These are phyloP conservation scores for Procambarus clarkii DNA, from an alignment of 1,140 invertebrate genomes.

Conservation along the genomic window DNA sequence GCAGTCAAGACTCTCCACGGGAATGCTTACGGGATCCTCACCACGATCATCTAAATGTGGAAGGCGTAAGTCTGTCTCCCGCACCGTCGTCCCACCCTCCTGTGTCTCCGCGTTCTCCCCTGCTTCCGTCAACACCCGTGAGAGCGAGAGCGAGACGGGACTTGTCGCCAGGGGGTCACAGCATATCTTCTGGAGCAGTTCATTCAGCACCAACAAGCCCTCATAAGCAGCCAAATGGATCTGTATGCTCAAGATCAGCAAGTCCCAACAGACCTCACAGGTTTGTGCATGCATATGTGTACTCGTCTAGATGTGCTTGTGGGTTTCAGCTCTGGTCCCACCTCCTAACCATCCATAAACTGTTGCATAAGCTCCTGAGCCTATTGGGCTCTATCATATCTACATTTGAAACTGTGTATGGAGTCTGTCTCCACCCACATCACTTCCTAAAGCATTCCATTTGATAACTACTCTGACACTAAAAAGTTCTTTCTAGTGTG, in stretches of 20 bases:
- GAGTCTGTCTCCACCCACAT: too few relatives aligned
- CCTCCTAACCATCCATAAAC: too few relatives aligned
- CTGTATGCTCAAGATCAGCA: slow-evolving; percentile 72
- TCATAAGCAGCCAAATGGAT: slow-evolving; percentile 61
- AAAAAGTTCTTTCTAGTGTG: too few relatives aligned
- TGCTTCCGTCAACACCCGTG: slow-evolving; percentile 53
- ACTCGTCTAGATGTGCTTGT: too few relatives aligned
- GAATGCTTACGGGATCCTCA: slow-evolving; percentile 37
- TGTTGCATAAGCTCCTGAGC: too few relatives aligned
- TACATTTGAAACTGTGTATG: too few relatives aligned
- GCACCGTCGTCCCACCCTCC: slow-evolving; percentile 51
- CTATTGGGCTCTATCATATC: too few relatives aligned
- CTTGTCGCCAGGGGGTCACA: slow-evolving; percentile 46
- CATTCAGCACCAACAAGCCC: slow-evolving; percentile 66
- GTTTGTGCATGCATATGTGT: slow-evolving; percentile 4
- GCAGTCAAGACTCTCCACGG: slow-evolving; percentile 28
- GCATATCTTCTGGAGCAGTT: slow-evolving; percentile 30
- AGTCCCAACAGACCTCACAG: slow-evolving; percentile 67
- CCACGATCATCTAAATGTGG: slow-evolving; percentile 11
- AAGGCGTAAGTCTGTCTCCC: slow-evolving; percentile 60
- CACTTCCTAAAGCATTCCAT: too few relatives aligned
- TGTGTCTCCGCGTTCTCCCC: slow-evolving; percentile 55
- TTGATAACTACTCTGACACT: too few relatives aligned
- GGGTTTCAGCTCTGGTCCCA: too few relatives aligned
- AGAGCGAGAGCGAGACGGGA: slow-evolving; percentile 55